A percentile compares a stretch with the other conserved stretches of the same genome.
These are phyloP conservation scores for Drosophila phalerata DNA, from an alignment of 2,888 invertebrate genomes.

Conservation along the genomic window DNA sequence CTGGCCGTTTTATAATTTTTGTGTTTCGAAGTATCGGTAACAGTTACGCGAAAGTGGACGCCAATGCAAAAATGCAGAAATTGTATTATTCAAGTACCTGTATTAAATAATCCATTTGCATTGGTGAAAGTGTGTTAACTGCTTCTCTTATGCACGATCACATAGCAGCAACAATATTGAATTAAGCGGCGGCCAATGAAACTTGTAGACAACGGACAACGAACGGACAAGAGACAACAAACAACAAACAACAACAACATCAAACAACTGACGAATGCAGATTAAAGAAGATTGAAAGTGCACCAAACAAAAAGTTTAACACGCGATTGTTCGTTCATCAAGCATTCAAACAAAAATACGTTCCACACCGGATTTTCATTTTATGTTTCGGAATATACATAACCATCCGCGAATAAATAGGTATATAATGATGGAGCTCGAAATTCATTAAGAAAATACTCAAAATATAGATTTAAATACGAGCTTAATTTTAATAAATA, in stretches of 20 bases:
- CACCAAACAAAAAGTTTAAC: slow-evolving; percentile 23
- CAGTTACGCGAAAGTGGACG: slow-evolving; percentile 53
- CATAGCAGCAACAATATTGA: slow-evolving; percentile 38
- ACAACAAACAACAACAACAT: slow-evolving; percentile 8
- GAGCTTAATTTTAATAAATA: not conserved
- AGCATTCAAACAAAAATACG: slow-evolving; percentile 8
- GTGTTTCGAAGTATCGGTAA: slow-evolving; percentile 43
- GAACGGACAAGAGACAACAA: slow-evolving; percentile 10
- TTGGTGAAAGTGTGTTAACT: slow-evolving; percentile 78
- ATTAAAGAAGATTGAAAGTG: slow-evolving; percentile 40
- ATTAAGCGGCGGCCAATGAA: slow-evolving; percentile 58
- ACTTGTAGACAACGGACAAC: slow-evolving; percentile 36
- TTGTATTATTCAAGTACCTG: slow-evolving; percentile 49
- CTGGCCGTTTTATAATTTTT: slow-evolving; percentile 27
- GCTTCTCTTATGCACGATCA: slow-evolving; percentile 54
- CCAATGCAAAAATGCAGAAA: slow-evolving; percentile 50
- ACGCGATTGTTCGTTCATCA: slow-evolving; percentile 12
- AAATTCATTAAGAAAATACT: not conserved
- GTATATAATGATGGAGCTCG: slow-evolving; percentile 4
- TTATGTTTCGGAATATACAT: slow-evolving; percentile 5
- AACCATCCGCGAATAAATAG: not conserved
- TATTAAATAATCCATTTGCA: slow-evolving; percentile 73
- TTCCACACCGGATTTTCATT: slow-evolving; percentile 26
- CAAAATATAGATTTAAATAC: not conserved
- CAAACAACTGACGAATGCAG: slow-evolving; percentile 15